Conservation (phyloP, 2,113 vertebrate genomes). For the Carassius auratus region DNA sequence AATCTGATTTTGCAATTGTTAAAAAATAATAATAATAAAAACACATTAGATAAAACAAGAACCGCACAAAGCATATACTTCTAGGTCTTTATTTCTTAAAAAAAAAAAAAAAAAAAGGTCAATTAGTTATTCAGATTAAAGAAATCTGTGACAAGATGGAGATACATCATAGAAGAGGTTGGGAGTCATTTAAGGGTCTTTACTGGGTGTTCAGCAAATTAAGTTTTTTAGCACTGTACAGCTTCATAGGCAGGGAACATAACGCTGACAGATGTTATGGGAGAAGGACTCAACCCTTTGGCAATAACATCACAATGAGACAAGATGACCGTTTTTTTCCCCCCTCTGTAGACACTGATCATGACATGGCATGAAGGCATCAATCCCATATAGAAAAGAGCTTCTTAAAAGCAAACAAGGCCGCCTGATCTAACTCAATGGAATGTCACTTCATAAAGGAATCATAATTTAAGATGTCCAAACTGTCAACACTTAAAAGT, state of each 20-base stretch:
- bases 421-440: conserved; percentile 39
- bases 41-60: background rate
- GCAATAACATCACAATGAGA: conserved; percentile 48
- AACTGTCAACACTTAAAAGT: conserved; percentile 35
- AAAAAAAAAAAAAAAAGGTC: conserved; percentile 71
- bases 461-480: conserved; percentile 48
- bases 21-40: background rate
- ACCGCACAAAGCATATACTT: conserved; percentile 37
- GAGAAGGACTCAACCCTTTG: conserved; percentile 50
- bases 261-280: conserved; percentile 28
- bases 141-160: conserved; percentile 76
- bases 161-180: conserved; percentile 55
- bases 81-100: conserved; percentile 76
- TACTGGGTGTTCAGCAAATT: conserved; percentile 6
- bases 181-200: conserved; percentile 54
- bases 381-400: conserved; percentile 30
- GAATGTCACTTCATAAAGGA: conserved; percentile 50
- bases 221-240: conserved; percentile 5
- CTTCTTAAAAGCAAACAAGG: conserved; percentile 29
- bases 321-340: background rate
- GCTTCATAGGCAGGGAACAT: conserved; percentile 16
- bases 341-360: conserved; percentile 16
- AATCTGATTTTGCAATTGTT: background rate
- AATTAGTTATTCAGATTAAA: conserved; percentile 77
- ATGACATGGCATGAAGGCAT: conserved; percentile 34